Conservation (phyloP, 2,888 invertebrate genomes). For the Dolichomitus sp. region DNA sequence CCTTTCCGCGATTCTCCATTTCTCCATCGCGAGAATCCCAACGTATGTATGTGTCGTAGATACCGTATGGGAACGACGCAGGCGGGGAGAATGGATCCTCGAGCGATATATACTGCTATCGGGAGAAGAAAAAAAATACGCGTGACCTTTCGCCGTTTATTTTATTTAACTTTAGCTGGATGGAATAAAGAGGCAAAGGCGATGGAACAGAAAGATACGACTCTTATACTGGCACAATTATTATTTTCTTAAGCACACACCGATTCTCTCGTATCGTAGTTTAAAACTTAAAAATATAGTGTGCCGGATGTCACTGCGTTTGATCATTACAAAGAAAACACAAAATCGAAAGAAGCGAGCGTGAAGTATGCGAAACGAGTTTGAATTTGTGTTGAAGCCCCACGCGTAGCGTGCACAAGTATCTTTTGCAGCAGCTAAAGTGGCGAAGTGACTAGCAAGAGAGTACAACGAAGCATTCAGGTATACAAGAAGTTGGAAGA, state of each 20-base stretch:
- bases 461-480: not conserved
- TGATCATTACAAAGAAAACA: not conserved
- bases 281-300: not conserved
- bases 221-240: slow-evolving; percentile 47
- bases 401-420: slow-evolving; percentile 35
- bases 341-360: not conserved
- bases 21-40: slow-evolving; percentile 56
- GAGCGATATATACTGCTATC: slow-evolving; percentile 30
- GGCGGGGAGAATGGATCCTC: slow-evolving; percentile 2
- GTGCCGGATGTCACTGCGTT: not conserved
- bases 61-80: slow-evolving; percentile 18
- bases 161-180: slow-evolving; percentile 37
- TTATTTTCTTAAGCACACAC: slow-evolving; percentile 27
- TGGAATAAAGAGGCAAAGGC: slow-evolving; percentile 6
- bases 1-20: slow-evolving; percentile 64
- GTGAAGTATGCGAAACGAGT: slow-evolving; percentile 24
- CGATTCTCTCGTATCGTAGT: not conserved
- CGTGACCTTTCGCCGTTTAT: slow-evolving; percentile 41
- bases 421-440: slow-evolving; percentile 35
- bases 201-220: slow-evolving; percentile 27
- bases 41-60: slow-evolving; percentile 31
- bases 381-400: slow-evolving; percentile 5
- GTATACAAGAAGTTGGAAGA: slow-evolving; percentile 52
- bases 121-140: slow-evolving; percentile 34
- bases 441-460: slow-evolving; percentile 20